Conservation (phyloP, 1,140 invertebrate genomes). For the Colletes latitarsis region DNA sequence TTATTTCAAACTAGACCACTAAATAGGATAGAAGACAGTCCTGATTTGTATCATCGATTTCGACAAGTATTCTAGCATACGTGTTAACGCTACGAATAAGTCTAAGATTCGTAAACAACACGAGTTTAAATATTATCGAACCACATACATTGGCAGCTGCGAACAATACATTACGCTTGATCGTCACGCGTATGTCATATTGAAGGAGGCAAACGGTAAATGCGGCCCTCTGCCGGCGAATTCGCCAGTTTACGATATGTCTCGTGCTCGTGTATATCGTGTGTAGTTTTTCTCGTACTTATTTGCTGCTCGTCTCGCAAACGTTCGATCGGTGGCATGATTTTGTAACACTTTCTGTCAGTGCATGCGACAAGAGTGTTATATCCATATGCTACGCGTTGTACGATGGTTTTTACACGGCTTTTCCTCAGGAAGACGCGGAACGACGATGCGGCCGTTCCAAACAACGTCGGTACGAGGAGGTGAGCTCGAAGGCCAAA, state of each 20-base stretch:
- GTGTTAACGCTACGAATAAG: neutral
- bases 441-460: conserved; percentile 34
- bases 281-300: conserved; percentile 26
- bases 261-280: conserved; percentile 18
- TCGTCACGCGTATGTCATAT: conserved; percentile 10
- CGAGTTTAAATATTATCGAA: neutral
- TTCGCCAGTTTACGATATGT: conserved; percentile 37
- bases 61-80: neutral
- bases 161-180: conserved; percentile 8
- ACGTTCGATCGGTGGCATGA: conserved; percentile 21
- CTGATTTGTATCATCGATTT: no score
- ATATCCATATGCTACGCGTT: conserved; percentile 61
- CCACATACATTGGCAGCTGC: neutral
- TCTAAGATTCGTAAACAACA: neutral
- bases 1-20: neutral
- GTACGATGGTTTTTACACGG: conserved; percentile 68
- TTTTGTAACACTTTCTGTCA: conserved; percentile 27
- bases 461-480: conserved; percentile 46
- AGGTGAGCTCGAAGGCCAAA: conserved; percentile 54
- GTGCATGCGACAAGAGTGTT: conserved; percentile 7
- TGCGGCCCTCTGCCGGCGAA: conserved; percentile 28
- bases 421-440: conserved; percentile 65
- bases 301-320: conserved; percentile 7
- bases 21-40: neutral
- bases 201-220: conserved; percentile 19